Percentiles rank a stretch among this genome's conserved stretches.
Evolutionary conservation across 2,113 vertebrate genomes (phyloP).

Genomic region (Ochotona princeps): DNA sequence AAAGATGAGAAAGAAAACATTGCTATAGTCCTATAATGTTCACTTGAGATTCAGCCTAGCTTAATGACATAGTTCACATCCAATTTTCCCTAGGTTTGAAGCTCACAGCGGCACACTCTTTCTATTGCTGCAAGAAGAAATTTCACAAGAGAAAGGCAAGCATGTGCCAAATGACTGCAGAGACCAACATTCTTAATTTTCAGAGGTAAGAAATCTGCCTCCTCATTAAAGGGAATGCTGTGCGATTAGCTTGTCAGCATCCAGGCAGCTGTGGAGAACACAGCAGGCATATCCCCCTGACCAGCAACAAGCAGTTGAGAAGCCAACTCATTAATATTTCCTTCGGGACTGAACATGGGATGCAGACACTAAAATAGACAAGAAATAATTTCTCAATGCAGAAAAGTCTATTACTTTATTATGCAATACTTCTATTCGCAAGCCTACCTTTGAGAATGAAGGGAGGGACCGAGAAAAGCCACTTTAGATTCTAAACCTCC

Average conservation of each 20-base stretch:
- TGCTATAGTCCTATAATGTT: not conserved
- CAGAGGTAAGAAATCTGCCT: conserved; percentile 83
- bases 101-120: conserved; percentile 73
- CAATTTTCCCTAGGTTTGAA: conserved; percentile 70
- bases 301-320: conserved; percentile 69
- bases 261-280: conserved; percentile 69
- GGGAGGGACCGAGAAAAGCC: not conserved
- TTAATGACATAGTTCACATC: conserved; percentile 72
- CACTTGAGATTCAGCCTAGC: not conserved
- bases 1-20: not conserved
- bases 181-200: conserved; percentile 84
- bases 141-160: conserved; percentile 70
- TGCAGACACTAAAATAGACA: conserved; percentile 35
- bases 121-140: conserved; percentile 73
- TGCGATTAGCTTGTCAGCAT: conserved; percentile 81
- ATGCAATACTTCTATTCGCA: not conserved
- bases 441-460: not conserved
- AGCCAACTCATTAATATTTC: conserved; percentile 73
- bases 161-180: conserved; percentile 81
- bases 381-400: conserved; percentile 35
- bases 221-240: conserved; percentile 82
- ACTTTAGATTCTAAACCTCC: not conserved
- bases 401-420: conserved; percentile 38
- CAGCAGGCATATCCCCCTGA: conserved; percentile 72
- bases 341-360: conserved; percentile 48